Evolutionary conservation across 1,140 invertebrate genomes (phyloP).

Genomic region (Drosophila pallidifrons): DNA sequence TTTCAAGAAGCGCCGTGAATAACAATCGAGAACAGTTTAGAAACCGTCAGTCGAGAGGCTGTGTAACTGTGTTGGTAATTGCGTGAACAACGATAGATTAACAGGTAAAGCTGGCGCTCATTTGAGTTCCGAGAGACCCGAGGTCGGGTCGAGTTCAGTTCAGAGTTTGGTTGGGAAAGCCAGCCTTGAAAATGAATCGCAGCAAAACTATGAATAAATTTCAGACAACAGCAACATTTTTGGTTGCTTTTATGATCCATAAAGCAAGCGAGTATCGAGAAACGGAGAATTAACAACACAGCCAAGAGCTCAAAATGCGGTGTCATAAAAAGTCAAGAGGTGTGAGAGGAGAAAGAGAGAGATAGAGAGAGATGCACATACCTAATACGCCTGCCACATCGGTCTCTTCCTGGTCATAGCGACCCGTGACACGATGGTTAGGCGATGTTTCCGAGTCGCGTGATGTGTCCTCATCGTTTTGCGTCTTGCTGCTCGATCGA

Average conservation of each 20-base stretch:
- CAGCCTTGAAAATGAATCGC: slow-evolving; percentile 76
- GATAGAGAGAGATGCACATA: slow-evolving; percentile 81
- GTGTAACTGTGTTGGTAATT: slow-evolving; percentile 60
- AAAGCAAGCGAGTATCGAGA: not conserved
- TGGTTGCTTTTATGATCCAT: slow-evolving; percentile 35
- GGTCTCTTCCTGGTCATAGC: slow-evolving; percentile 96
- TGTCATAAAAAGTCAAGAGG: slow-evolving; percentile 64
- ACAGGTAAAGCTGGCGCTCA: slow-evolving; percentile 76
- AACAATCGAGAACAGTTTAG: slow-evolving; percentile 20
- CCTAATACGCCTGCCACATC: slow-evolving; percentile 98
- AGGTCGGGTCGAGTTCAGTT: not conserved
- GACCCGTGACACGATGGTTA: slow-evolving; percentile 90
- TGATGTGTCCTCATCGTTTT: slow-evolving; percentile 95
- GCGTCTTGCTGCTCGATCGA: slow-evolving; percentile 85
- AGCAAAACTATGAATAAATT: slow-evolving; percentile 77
- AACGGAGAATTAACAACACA: not conserved
- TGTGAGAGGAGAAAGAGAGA: slow-evolving; percentile 42
- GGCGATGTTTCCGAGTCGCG: slow-evolving; percentile 95
- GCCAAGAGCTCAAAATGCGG: not conserved
- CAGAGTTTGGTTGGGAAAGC: slow-evolving; percentile 45
- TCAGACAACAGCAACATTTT: slow-evolving; percentile 15
- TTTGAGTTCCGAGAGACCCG: slow-evolving; percentile 1
- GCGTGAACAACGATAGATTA: slow-evolving; percentile 72
- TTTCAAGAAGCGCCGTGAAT: slow-evolving; percentile 53
- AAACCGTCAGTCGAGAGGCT: slow-evolving; percentile 19